These are phyloP conservation scores for Prorops nasuta DNA, from an alignment of 1,140 invertebrate genomes.

Conservation along the genomic window DNA sequence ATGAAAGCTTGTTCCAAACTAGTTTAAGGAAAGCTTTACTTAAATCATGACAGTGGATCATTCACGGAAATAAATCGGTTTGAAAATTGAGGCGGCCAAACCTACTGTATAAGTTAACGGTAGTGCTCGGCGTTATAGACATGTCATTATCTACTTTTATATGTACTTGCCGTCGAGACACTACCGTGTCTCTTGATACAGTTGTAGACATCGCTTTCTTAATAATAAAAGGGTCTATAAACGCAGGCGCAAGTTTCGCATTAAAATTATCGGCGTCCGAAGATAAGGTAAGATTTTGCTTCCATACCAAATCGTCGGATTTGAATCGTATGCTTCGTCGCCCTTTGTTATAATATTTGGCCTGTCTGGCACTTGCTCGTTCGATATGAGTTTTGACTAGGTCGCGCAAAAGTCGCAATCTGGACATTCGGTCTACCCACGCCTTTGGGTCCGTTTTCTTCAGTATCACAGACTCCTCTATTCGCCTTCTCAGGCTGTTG, in stretches of 20 bases:
- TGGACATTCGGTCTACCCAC: background rate
- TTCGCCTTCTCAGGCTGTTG: background rate
- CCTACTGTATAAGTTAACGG: no score
- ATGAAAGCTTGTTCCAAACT: no score
- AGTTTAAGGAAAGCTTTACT: no score
- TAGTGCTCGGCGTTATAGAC: no score
- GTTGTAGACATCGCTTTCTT: background rate
- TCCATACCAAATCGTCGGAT: slow-evolving; percentile 11
- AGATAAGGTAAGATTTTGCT: slow-evolving; percentile 16
- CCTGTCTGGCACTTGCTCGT: background rate
- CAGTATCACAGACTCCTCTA: background rate
- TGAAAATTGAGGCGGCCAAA: no score
- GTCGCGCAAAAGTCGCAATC: background rate
- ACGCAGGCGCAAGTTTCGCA: slow-evolving; percentile 17
- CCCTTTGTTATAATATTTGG: slow-evolving; percentile 15
- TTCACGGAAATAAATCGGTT: no score
- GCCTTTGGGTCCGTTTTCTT: background rate
- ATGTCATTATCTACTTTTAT: no score
- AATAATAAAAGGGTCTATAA: slow-evolving; percentile 8
- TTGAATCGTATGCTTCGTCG: slow-evolving; percentile 10
- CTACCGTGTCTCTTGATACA: no score
- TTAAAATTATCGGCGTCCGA: slow-evolving; percentile 16
- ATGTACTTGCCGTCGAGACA: no score
- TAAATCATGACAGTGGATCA: no score
- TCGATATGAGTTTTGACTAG: background rate